phyloP scores from a whole-genome alignment of 2,888 invertebrate species.

The Mesochorus sp. region DNA sequence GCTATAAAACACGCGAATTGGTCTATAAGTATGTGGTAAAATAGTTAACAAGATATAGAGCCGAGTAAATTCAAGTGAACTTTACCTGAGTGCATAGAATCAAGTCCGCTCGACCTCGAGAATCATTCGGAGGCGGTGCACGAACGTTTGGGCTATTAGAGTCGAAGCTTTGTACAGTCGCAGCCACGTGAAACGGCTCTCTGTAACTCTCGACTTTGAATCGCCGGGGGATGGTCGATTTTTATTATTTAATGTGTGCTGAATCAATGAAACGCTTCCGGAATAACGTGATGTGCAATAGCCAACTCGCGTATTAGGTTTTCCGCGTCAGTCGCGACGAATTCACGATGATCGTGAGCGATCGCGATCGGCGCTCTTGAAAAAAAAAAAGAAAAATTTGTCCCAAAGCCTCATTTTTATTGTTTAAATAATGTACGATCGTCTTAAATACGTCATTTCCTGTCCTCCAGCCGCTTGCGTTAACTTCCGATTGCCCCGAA shows the following conservation, averaged over 20 bases:
- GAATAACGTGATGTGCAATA: slow-evolving; percentile 46
- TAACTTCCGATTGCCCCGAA: slow-evolving; percentile 73
- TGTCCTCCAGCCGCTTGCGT: slow-evolving; percentile 67
- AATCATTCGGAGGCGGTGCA: neutral
- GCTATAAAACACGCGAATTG: neutral
- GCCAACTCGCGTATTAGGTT: slow-evolving; percentile 47
- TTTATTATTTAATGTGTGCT: slow-evolving; percentile 64
- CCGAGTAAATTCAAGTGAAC: neutral
- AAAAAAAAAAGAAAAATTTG: slow-evolving; percentile 16
- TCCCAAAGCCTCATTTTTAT: neutral
- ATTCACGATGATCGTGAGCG: slow-evolving; percentile 31
- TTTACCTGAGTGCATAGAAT: slow-evolving; percentile 11
- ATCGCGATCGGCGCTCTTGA: neutral
- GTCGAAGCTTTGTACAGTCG: slow-evolving; percentile 9
- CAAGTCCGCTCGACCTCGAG: slow-evolving; percentile 36
- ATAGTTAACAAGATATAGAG: neutral
- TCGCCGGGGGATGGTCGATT: neutral
- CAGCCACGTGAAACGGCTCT: neutral
- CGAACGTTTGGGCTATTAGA: neutral
- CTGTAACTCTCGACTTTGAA: slow-evolving; percentile 42
- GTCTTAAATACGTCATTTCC: slow-evolving; percentile 67
- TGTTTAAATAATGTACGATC: slow-evolving; percentile 58
- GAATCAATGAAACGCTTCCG: slow-evolving; percentile 68
- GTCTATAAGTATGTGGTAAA: slow-evolving; percentile 1
- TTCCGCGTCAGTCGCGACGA: slow-evolving; percentile 62